These are phyloP conservation scores for Eulemur macaco DNA, from an alignment of 2,113 vertebrate genomes.

Conservation along the genomic window DNA sequence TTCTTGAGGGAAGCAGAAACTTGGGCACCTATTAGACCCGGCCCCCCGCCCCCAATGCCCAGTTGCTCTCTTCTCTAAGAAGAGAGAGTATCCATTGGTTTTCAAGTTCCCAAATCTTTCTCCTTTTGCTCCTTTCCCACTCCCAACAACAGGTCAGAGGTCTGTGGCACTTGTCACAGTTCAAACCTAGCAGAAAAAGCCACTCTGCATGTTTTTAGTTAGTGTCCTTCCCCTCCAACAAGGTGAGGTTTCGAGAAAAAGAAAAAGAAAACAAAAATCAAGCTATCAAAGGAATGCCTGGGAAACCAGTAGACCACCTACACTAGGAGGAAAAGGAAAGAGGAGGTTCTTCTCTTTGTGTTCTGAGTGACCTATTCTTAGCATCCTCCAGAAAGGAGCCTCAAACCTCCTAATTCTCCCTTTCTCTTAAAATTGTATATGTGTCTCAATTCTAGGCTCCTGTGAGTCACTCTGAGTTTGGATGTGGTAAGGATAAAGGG, in stretches of 20 bases:
- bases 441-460: slow-evolving; percentile 66
- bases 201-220: neutral
- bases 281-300: slow-evolving; percentile 33
- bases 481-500: slow-evolving; percentile 60
- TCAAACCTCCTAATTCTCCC: slow-evolving; percentile 74
- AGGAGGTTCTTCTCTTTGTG: slow-evolving; percentile 46
- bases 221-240: neutral
- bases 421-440: slow-evolving; percentile 68
- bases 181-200: slow-evolving; percentile 1
- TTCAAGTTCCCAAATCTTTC: slow-evolving; percentile 12
- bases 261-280: slow-evolving; percentile 50
- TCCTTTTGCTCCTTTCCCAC: neutral
- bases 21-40: neutral
- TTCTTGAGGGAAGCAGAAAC: neutral
- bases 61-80: neutral
- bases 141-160: neutral
- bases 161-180: neutral
- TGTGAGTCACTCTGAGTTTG: slow-evolving; percentile 72
- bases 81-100: neutral
- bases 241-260: slow-evolving; percentile 52
- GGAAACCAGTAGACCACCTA: slow-evolving; percentile 62
- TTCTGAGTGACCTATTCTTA: slow-evolving; percentile 64
- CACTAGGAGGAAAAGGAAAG: slow-evolving; percentile 44
- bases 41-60: neutral
- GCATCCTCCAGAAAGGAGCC: slow-evolving; percentile 48